These are phyloP conservation scores for Sitta carolinensis DNA, from an alignment of 2,797 vertebrate species.

Conservation along the genomic window DNA sequence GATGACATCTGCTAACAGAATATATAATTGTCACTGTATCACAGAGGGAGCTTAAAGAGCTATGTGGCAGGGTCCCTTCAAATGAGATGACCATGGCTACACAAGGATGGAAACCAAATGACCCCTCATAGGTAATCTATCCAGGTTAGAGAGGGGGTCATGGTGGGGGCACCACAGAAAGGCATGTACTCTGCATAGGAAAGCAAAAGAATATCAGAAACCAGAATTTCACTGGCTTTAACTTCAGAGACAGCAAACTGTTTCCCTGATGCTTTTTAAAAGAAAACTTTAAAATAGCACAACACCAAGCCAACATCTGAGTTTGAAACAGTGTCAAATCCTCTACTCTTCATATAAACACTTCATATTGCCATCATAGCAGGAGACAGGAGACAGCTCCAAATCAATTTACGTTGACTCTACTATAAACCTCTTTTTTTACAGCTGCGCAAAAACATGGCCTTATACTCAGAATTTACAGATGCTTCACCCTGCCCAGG, in stretches of 20 bases:
- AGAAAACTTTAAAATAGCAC: neutral
- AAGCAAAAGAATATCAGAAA: constrained; percentile 8
- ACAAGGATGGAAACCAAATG: constrained; percentile 58
- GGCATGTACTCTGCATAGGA: neutral
- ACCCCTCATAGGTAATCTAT: constrained; percentile 41
- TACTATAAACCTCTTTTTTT: neutral
- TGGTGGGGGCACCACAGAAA: constrained; percentile 16
- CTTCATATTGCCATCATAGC: neutral
- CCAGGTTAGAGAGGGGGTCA: constrained; percentile 54
- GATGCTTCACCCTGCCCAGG: neutral
- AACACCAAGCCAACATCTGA: neutral
- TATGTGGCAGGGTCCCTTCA: neutral
- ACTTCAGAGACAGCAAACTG: constrained; percentile 7
- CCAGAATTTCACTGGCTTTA: constrained; percentile 1
- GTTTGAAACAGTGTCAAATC: constrained; percentile 17
- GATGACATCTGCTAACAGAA: neutral
- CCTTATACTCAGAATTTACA: neutral
- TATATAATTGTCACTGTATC: neutral
- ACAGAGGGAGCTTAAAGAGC: neutral
- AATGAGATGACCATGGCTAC: constrained; percentile 2
- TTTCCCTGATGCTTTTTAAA: neutral
- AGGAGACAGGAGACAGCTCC: neutral
- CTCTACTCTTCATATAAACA: neutral
- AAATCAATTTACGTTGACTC: neutral
- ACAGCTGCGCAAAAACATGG: neutral